Evolutionary conservation across 2,113 vertebrate genomes (phyloP).

Genomic region (Xenopus borealis): DNA sequence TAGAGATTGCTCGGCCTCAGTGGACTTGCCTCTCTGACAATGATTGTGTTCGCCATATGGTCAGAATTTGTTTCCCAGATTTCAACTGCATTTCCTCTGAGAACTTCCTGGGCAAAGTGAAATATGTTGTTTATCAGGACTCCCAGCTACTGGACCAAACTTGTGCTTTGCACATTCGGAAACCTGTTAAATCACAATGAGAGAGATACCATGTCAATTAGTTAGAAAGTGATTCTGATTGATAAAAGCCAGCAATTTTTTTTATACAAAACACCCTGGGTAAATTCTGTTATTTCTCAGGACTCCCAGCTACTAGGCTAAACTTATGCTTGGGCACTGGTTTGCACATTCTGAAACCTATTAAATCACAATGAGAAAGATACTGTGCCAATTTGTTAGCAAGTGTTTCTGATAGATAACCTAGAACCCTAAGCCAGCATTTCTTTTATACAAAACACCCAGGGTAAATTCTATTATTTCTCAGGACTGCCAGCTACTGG

Average conservation of each 20-base stretch:
- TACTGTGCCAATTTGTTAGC: no score
- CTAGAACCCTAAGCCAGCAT: no score
- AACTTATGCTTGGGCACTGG: background rate
- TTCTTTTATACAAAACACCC: no score
- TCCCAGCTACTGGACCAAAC: background rate
- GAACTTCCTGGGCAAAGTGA: constrained; percentile 42
- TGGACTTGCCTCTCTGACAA: constrained; percentile 44
- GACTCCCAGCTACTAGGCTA: background rate
- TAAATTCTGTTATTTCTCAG: background rate
- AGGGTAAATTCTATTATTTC: no score
- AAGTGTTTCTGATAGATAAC: no score
- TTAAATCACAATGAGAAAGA: no score
- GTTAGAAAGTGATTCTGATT: no score
- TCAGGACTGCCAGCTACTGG: no score
- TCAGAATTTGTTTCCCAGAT: constrained; percentile 55
- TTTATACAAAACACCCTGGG: no score
- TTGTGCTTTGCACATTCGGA: background rate
- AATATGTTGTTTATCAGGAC: background rate
- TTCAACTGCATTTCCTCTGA: constrained; percentile 56
- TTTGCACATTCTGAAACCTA: background rate
- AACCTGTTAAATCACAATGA: no score
- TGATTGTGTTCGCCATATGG: constrained; percentile 50
- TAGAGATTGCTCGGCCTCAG: constrained; percentile 48
- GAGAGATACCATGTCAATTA: no score
- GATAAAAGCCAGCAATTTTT: no score